Conservation (phyloP, 2,888 invertebrate species). For the Bhutanitis thaidina region DNA sequence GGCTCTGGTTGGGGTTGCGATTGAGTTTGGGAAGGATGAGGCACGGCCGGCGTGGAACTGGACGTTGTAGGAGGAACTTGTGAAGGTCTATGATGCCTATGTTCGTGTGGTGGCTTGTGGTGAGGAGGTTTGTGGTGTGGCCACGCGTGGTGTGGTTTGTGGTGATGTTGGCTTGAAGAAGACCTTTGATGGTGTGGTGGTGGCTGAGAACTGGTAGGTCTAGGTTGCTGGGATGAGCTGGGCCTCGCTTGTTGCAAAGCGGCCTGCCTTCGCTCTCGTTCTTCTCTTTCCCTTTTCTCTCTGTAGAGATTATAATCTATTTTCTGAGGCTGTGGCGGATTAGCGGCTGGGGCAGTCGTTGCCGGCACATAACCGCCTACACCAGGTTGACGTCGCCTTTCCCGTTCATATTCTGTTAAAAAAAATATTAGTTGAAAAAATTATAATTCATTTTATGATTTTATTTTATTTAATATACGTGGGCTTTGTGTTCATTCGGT, state of each 20-base stretch:
- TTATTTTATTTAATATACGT: too few species aligned
- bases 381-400: constrained; percentile 60
- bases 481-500: too few species aligned
- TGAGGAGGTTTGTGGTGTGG: constrained; percentile 62
- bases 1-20: constrained; percentile 24
- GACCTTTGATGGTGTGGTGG: constrained; percentile 52
- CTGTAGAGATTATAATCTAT: constrained; percentile 81
- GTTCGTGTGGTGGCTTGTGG: constrained; percentile 48
- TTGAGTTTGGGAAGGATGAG: constrained; percentile 23
- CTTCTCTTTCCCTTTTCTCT: constrained; percentile 79
- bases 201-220: constrained; percentile 34
- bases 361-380: constrained; percentile 71
- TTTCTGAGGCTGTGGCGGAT: constrained; percentile 68
- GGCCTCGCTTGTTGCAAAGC: constrained; percentile 40
- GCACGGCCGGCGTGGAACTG: constrained; percentile 27
- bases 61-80: constrained; percentile 30
- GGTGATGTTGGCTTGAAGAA: constrained; percentile 54
- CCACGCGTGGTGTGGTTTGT: constrained; percentile 58
- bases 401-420: constrained; percentile 64
- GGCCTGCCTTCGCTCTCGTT: constrained; percentile 66
- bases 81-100: constrained; percentile 33
- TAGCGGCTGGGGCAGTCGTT: constrained; percentile 41
- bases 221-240: constrained; percentile 23
- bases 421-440: background rate
- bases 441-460: too few species aligned